Conservation (phyloP, 1,140 invertebrate species). For the Drosophila subpulchrella region DNA sequence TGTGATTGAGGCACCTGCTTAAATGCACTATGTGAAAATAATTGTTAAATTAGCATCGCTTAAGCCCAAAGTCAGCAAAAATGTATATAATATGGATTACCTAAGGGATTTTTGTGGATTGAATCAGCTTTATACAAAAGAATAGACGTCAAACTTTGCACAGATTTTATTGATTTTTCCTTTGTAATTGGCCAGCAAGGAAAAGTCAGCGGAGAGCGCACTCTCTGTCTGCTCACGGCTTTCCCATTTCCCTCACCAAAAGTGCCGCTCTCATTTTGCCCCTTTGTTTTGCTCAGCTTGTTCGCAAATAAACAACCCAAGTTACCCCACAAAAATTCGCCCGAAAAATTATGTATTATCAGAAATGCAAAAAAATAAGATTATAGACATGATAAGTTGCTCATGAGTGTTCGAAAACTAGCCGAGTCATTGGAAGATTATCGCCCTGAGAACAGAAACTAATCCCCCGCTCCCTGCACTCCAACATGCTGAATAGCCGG, state of each 20-base stretch:
- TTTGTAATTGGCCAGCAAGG: conserved; percentile 58
- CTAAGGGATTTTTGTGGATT: neutral
- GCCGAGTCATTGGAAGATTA: neutral
- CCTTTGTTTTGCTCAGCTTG: conserved; percentile 71
- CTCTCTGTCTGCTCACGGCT: conserved; percentile 20
- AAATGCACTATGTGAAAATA: neutral
- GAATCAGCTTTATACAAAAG: neutral
- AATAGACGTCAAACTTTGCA: conserved; percentile 15
- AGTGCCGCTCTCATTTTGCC: conserved; percentile 23
- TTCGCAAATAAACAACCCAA: conserved; percentile 43
- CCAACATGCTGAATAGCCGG: conserved; percentile 70
- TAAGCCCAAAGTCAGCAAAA: neutral
- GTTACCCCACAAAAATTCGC: conserved; percentile 16
- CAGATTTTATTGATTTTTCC: conserved; percentile 76
- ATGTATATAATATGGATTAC: neutral
- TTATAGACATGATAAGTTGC: neutral
- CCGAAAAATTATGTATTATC: conserved; percentile 1
- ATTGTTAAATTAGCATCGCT: neutral
- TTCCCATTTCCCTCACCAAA: conserved; percentile 9
- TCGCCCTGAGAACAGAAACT: conserved; percentile 27
- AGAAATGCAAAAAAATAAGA: conserved; percentile 6
- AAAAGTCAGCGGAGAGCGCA: conserved; percentile 44
- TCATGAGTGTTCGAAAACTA: conserved; percentile 29
- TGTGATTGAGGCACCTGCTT: conserved; percentile 1
- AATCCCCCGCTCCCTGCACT: conserved; percentile 45